phyloP scores from a whole-genome alignment of 2,797 vertebrate genomes.

The Molossus alvarezi region DNA sequence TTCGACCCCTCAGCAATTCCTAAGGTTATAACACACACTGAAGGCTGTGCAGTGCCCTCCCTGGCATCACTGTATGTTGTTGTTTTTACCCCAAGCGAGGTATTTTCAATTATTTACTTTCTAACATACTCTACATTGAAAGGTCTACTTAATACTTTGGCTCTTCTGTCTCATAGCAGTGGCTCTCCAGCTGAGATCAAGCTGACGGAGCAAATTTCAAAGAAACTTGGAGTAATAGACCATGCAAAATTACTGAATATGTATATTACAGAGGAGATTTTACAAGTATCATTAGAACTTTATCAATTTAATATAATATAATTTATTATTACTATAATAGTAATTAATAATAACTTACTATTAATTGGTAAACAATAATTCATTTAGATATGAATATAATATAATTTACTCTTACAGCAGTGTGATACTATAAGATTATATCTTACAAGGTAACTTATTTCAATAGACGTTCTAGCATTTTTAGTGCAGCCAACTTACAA shows the following conservation, averaged over 20 bases:
- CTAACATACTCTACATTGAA: slow-evolving; percentile 67
- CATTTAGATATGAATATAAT: not conserved
- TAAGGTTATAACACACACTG: not conserved
- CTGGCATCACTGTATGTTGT: not conserved
- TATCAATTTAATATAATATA: not conserved
- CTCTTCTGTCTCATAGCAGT: not conserved
- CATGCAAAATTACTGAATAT: not conserved
- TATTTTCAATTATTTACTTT: slow-evolving; percentile 59
- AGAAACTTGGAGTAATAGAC: slow-evolving; percentile 29
- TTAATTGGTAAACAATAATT: not conserved
- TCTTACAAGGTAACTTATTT: slow-evolving; percentile 80
- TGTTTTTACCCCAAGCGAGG: not conserved
- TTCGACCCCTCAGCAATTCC: not conserved
- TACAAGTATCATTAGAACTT: slow-evolving; percentile 72
- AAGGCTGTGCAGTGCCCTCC: slow-evolving; percentile 17
- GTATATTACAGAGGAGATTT: slow-evolving; percentile 60
- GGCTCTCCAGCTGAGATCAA: not conserved
- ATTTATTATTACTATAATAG: not conserved
- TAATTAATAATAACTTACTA: not conserved
- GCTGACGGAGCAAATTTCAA: slow-evolving; percentile 21
- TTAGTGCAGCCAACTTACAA: slow-evolving; percentile 74
- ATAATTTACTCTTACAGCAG: slow-evolving; percentile 61
- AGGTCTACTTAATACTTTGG: not conserved
- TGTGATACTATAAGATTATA: not conserved
- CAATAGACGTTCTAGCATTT: slow-evolving; percentile 81